These are phyloP conservation scores for Drosophila mayaguana DNA, from an alignment of 2,888 invertebrate genomes.

Conservation along the genomic window DNA sequence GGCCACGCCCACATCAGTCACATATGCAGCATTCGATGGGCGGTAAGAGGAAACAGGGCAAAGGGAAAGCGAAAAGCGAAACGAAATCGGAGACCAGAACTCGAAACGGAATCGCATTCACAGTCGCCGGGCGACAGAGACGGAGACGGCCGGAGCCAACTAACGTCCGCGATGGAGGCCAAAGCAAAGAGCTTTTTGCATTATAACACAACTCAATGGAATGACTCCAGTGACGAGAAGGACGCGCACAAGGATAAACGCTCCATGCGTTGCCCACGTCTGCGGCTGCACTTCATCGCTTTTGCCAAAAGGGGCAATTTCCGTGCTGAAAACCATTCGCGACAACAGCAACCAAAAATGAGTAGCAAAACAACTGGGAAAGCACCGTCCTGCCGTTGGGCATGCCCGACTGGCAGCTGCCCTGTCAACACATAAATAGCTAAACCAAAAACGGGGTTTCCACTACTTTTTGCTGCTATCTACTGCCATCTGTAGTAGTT, in stretches of 20 bases:
- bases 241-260: slow-evolving; percentile 9
- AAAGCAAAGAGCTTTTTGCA: slow-evolving; percentile 54
- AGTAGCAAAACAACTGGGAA: slow-evolving; percentile 68
- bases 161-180: slow-evolving; percentile 8
- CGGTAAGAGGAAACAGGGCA: neutral
- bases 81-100: slow-evolving; percentile 27
- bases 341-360: slow-evolving; percentile 36
- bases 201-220: slow-evolving; percentile 62
- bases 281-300: slow-evolving; percentile 50
- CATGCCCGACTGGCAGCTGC: neutral
- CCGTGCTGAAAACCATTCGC: slow-evolving; percentile 61
- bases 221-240: slow-evolving; percentile 23
- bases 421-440: neutral
- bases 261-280: slow-evolving; percentile 18
- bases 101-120: slow-evolving; percentile 42
- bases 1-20: slow-evolving; percentile 54
- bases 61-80: neutral
- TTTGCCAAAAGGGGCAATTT: slow-evolving; percentile 63
- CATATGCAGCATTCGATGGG: slow-evolving; percentile 24
- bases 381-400: slow-evolving; percentile 40
- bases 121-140: slow-evolving; percentile 11
- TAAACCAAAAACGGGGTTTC: no score
- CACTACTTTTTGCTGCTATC: no score
- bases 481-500: no score
- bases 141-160: neutral